Percentiles rank a stretch among this genome's conserved stretches.
Evolutionary conservation across 2,888 invertebrate genomes (phyloP).

Genomic region (Apamea epomidion): DNA sequence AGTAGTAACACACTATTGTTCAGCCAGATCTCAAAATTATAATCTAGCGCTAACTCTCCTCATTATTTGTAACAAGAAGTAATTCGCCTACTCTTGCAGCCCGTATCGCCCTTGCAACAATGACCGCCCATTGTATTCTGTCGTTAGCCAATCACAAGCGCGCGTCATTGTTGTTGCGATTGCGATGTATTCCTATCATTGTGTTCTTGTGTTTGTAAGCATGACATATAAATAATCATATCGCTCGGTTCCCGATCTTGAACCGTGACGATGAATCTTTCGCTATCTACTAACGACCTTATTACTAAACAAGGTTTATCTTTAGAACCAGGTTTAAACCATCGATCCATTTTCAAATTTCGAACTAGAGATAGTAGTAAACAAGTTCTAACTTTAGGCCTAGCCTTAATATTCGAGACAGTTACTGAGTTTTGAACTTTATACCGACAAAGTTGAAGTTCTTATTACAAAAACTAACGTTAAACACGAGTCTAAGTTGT

Average conservation of each 20-base stretch:
- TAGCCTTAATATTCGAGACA: not conserved
- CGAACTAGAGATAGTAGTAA: not conserved
- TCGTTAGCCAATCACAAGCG: constrained; percentile 29
- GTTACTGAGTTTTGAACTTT: not conserved
- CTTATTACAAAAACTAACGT: not conserved
- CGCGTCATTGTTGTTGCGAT: constrained; percentile 12
- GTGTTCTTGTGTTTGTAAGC: constrained; percentile 22
- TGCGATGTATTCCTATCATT: constrained; percentile 25
- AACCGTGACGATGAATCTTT: not conserved
- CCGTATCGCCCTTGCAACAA: constrained; percentile 43
- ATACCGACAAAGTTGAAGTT: not conserved
- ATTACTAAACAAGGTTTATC: not conserved
- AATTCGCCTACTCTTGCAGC: constrained; percentile 4
- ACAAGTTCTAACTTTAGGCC: not conserved
- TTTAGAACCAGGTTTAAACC: not conserved
- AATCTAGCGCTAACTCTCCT: not conserved
- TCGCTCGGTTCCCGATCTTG: not conserved
- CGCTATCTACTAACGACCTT: not conserved
- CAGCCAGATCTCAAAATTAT: not conserved
- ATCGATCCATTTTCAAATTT: not conserved
- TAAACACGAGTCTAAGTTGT: not conserved
- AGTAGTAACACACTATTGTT: not conserved
- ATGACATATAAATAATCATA: constrained; percentile 10
- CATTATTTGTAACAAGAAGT: constrained; percentile 10
- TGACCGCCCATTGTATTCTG: constrained; percentile 35